Evolutionary conservation across 2,888 invertebrate species (phyloP).

Genomic region (Catocala fraxini): DNA sequence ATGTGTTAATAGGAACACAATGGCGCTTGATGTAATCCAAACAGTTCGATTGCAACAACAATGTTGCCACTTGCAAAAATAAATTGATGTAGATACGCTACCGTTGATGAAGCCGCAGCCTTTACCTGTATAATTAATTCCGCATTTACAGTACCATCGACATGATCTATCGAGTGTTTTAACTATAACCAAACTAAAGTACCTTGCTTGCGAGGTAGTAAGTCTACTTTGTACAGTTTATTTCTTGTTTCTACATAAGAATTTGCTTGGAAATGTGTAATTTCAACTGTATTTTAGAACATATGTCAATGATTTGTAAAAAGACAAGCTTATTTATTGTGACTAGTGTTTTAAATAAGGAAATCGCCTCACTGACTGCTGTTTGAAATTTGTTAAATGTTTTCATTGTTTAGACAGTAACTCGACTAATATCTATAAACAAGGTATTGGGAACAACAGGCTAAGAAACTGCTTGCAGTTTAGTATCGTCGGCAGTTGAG

Average conservation of each 20-base stretch:
- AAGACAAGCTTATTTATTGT: conserved; percentile 68
- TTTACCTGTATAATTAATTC: conserved; percentile 18
- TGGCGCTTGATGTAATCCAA: conserved; percentile 30
- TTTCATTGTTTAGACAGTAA: conserved; percentile 43
- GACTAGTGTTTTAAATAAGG: conserved; percentile 53
- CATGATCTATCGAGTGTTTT: conserved; percentile 37
- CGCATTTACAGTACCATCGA: conserved; percentile 44
- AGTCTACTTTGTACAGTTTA: conserved; percentile 54
- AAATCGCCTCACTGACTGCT: conserved; percentile 51
- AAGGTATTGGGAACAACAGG: conserved; percentile 7
- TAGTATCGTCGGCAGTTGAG: conserved; percentile 4
- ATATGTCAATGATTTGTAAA: conserved; percentile 61
- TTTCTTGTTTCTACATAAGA: conserved; percentile 54
- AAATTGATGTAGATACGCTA: not conserved
- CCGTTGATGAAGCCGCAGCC: conserved; percentile 23
- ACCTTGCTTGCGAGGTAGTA: conserved; percentile 37
- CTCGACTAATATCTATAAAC: conserved; percentile 20
- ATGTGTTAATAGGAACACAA: conserved; percentile 8
- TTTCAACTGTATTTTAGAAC: conserved; percentile 61
- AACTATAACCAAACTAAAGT: conserved; percentile 30
- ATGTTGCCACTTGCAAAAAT: not conserved
- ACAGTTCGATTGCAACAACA: conserved; percentile 20
- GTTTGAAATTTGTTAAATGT: conserved; percentile 53
- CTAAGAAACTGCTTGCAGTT: conserved; percentile 11
- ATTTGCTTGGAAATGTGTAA: conserved; percentile 56